Percentiles rank a stretch among this genome's conserved stretches.
phyloP scores from a whole-genome alignment of 2,797 vertebrate species.

The Enteromius radiatus region DNA sequence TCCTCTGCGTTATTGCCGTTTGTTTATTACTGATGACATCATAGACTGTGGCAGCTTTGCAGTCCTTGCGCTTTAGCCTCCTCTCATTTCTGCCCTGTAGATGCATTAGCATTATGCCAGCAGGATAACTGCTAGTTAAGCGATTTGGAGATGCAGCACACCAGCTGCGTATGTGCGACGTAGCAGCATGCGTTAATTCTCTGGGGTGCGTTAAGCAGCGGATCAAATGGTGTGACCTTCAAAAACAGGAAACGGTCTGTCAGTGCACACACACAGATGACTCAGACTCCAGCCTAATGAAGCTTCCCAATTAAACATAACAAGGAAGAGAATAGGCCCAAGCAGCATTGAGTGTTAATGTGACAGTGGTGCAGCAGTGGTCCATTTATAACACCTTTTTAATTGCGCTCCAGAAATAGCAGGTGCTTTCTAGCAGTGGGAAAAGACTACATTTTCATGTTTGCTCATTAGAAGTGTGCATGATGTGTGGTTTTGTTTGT shows the following conservation, averaged over 20 bases:
- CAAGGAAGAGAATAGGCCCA: constrained; percentile 22
- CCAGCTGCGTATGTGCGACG: constrained; percentile 31
- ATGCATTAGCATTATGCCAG: constrained; percentile 23
- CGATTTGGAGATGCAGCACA: constrained; percentile 24
- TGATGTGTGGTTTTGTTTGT: not conserved
- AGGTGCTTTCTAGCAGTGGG: constrained; percentile 8
- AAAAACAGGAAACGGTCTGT: constrained; percentile 52
- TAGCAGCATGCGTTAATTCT: constrained; percentile 28
- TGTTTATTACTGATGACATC: too few relatives aligned
- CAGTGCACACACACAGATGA: constrained; percentile 26
- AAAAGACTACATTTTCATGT: constrained; percentile 29
- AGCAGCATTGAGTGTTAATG: constrained; percentile 28
- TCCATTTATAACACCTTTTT: constrained; percentile 44
- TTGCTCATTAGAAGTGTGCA: constrained; percentile 12
- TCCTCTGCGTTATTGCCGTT: too few relatives aligned
- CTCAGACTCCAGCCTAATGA: constrained; percentile 41
- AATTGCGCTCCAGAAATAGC: constrained; percentile 16
- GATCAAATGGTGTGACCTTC: constrained; percentile 50
- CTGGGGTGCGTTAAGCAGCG: constrained; percentile 39
- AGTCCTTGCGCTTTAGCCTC: constrained; percentile 18
- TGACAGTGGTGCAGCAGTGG: constrained; percentile 4
- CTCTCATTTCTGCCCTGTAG: constrained; percentile 21
- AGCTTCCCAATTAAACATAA: constrained; percentile 46
- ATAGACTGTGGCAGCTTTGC: not conserved
- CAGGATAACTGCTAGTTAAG: constrained; percentile 34